Evolutionary conservation across 2,797 vertebrate species (phyloP).

Genomic region (Myripristis jacobus): DNA sequence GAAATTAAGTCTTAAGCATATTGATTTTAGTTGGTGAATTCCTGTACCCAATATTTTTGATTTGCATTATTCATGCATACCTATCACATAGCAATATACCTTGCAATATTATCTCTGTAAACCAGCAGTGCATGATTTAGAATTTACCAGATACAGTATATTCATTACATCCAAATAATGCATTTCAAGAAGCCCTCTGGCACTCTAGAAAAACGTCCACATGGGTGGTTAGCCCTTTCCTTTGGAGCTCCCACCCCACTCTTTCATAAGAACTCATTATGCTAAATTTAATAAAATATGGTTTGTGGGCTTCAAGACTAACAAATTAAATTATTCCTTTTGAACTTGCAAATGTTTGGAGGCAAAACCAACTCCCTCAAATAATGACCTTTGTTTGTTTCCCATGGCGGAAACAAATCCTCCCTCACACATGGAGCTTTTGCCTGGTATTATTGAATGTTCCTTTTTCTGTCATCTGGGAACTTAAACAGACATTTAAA

Average conservation of each 20-base stretch:
- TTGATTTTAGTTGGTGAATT: too few relatives aligned
- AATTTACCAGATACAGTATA: constrained; percentile 3
- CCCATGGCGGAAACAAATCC: constrained; percentile 17
- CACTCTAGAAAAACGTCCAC: constrained; percentile 17
- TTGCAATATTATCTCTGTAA: not conserved
- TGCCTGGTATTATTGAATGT: constrained; percentile 28
- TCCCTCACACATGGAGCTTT: constrained; percentile 35
- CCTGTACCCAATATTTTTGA: not conserved
- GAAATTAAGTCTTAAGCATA: too few relatives aligned
- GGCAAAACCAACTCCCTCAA: constrained; percentile 47
- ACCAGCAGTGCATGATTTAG: not conserved
- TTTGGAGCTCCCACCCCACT: constrained; percentile 20
- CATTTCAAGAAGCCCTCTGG: not conserved
- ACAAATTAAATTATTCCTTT: constrained; percentile 69
- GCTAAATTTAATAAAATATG: constrained; percentile 69
- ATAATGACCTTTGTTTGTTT: constrained; percentile 54
- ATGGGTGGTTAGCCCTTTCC: constrained; percentile 15
- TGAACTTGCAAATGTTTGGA: constrained; percentile 52
- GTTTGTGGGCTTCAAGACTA: constrained; percentile 68
- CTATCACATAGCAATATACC: not conserved
- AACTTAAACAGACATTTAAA: constrained; percentile 42
- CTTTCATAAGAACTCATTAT: constrained; percentile 59
- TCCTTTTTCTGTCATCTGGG: constrained; percentile 34
- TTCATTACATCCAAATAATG: not conserved
- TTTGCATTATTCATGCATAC: not conserved